Evolutionary conservation across 2,113 vertebrate species (phyloP).

Genomic region (Sander vitreus): DNA sequence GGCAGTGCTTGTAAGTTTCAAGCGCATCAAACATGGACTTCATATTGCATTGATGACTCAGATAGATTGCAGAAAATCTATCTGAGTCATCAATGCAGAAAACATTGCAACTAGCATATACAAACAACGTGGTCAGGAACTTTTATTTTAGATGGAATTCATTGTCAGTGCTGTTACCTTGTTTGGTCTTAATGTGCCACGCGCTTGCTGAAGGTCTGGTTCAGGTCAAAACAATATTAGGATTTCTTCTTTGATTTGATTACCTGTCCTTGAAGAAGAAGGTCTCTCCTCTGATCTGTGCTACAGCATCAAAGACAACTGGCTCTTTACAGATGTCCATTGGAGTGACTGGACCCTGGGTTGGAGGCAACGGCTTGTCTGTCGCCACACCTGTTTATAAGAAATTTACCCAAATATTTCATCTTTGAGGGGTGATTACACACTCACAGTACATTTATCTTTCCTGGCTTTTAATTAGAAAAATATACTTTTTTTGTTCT

Average conservation of each 20-base stretch:
- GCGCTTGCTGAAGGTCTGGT: not conserved
- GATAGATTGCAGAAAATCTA: too few relatives aligned
- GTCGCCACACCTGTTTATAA: constrained; percentile 83
- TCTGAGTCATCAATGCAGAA: too few relatives aligned
- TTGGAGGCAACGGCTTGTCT: constrained; percentile 88
- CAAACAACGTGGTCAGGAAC: constrained; percentile 8
- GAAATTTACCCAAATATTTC: constrained; percentile 20
- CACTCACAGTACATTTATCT: not conserved
- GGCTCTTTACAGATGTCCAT: constrained; percentile 92
- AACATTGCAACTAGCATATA: constrained; percentile 8
- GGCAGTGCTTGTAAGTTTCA: not conserved
- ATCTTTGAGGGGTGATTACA: not conserved
- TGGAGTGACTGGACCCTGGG: constrained; percentile 93
- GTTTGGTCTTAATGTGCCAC: not conserved
- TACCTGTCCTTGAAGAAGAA: constrained; percentile 99
- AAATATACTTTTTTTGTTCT: not conserved
- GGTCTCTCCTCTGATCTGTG: constrained; percentile 94
- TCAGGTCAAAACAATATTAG: not conserved
- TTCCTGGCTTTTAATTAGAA: not conserved
- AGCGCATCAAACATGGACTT: constrained; percentile 16
- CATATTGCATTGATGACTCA: constrained; percentile 11
- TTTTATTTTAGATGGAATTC: not conserved
- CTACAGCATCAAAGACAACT: constrained; percentile 92
- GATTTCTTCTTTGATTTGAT: constrained; percentile 32
- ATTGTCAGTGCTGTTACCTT: not conserved